Conservation (phyloP, 2,888 invertebrate species). For the Zygothrica quintamaculata region DNA sequence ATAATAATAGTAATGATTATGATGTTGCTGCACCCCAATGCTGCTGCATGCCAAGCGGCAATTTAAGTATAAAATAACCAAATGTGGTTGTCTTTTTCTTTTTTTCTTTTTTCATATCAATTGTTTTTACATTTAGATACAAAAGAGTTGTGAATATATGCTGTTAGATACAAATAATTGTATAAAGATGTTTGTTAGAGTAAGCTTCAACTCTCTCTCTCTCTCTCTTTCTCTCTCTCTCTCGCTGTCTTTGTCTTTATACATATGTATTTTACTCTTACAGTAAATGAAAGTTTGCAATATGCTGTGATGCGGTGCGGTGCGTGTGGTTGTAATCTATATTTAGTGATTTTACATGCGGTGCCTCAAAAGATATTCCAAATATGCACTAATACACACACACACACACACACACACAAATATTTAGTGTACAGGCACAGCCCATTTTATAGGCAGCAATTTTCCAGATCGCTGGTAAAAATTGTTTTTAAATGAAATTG, state of each 20-base stretch:
- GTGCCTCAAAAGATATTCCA: constrained; percentile 74
- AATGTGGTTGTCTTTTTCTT: constrained; percentile 71
- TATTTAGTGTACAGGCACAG: constrained; percentile 24
- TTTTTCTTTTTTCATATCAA: constrained; percentile 74
- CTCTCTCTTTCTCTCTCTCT: constrained; percentile 4
- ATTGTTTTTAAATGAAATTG: constrained; percentile 43
- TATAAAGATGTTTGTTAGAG: too few relatives aligned
- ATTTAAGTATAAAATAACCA: constrained; percentile 79
- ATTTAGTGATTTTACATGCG: constrained; percentile 80
- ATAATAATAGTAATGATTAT: neutral
- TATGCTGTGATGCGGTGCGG: constrained; percentile 62
- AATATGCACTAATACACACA: constrained; percentile 49
- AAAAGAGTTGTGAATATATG: constrained; percentile 36
- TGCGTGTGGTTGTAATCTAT: constrained; percentile 82
- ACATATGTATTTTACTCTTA: constrained; percentile 2
- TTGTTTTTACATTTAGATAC: constrained; percentile 74
- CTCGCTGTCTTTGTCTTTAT: neutral
- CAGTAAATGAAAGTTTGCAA: constrained; percentile 70
- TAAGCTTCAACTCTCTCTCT: constrained; percentile 6
- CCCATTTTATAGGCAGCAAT: constrained; percentile 68
- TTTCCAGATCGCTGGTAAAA: constrained; percentile 67
- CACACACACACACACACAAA: neutral
- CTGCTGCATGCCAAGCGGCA: constrained; percentile 72
- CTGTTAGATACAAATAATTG: too few relatives aligned
- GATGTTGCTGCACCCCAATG: constrained; percentile 42